Conservation (phyloP, 2,888 invertebrate species). For the Drosophila austrosaltans region DNA sequence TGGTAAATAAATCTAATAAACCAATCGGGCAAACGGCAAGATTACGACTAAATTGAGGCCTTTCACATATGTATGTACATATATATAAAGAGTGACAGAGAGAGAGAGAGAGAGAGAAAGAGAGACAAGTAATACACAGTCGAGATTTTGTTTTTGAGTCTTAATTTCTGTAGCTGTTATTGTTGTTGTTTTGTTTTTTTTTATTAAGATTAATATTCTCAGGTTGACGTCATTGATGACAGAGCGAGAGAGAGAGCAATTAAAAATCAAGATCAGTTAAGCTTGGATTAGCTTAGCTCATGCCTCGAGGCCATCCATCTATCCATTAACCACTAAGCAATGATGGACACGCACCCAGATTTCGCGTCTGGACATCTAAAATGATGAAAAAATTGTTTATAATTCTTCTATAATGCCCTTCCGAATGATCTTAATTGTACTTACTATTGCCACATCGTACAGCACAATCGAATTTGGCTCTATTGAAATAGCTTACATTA, state of each 20-base stretch:
- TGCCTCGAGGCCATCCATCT: neutral
- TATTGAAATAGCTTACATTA: conserved; percentile 76
- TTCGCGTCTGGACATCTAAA: neutral
- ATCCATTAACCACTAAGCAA: neutral
- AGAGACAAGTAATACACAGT: conserved; percentile 24
- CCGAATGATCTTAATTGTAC: conserved; percentile 35
- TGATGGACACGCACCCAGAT: neutral
- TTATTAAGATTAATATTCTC: conserved; percentile 4
- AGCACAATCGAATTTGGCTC: conserved; percentile 77
- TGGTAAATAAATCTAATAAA: neutral
- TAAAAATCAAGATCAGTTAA: neutral
- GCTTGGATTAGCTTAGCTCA: neutral
- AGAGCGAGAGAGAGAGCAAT: neutral
- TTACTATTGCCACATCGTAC: conserved; percentile 78
- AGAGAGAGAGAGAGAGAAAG: neutral
- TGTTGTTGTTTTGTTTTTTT: neutral
- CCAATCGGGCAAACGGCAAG: conserved; percentile 34
- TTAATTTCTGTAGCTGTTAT: neutral
- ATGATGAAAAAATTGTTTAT: neutral
- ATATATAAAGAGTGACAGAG: neutral
- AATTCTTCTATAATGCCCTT: neutral
- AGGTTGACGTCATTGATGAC: neutral
- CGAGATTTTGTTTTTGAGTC: neutral
- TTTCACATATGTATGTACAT: conserved; percentile 22
- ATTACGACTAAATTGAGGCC: conserved; percentile 50